Conservation (phyloP, 2,797 vertebrate species). For the Dipus sagitta region DNA sequence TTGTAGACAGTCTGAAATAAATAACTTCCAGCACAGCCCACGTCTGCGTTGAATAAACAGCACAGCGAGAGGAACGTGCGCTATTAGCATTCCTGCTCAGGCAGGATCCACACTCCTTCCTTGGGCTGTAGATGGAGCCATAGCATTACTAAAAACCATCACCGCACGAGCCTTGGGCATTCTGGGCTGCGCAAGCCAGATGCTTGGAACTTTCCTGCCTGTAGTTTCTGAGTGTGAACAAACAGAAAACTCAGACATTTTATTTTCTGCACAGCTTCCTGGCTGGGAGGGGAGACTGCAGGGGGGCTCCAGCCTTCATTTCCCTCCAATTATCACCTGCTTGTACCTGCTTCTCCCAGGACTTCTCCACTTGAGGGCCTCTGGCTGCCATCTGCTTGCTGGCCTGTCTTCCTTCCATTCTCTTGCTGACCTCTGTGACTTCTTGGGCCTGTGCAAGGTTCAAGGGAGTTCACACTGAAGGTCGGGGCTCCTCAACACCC, state of each 20-base stretch:
- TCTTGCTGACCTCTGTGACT: background rate
- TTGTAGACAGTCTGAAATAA: constrained; percentile 74
- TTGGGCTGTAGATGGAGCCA: constrained; percentile 88
- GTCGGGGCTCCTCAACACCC: background rate
- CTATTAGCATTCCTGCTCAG: background rate
- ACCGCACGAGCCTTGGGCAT: background rate
- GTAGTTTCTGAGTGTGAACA: constrained; percentile 80
- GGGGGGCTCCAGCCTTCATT: constrained; percentile 33
- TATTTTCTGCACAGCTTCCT: background rate
- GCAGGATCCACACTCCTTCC: constrained; percentile 39
- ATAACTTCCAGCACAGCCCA: constrained; percentile 49
- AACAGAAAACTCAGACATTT: constrained; percentile 51
- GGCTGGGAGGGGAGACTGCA: constrained; percentile 39
- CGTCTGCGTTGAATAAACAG: constrained; percentile 57
- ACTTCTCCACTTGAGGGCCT: constrained; percentile 75
- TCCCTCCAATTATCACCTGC: constrained; percentile 70
- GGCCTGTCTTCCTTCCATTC: too few species aligned
- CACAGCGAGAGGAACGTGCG: constrained; percentile 19
- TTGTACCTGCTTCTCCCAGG: constrained; percentile 66
- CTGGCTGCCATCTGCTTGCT: constrained; percentile 62
- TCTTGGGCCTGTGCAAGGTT: background rate
- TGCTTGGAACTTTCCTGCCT: constrained; percentile 58
- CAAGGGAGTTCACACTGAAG: fast-evolving
- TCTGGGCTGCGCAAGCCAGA: background rate
- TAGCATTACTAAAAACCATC: constrained; percentile 81